phyloP scores from a whole-genome alignment of 2,888 invertebrate species.

The Aphidoletes aphidimyza region DNA sequence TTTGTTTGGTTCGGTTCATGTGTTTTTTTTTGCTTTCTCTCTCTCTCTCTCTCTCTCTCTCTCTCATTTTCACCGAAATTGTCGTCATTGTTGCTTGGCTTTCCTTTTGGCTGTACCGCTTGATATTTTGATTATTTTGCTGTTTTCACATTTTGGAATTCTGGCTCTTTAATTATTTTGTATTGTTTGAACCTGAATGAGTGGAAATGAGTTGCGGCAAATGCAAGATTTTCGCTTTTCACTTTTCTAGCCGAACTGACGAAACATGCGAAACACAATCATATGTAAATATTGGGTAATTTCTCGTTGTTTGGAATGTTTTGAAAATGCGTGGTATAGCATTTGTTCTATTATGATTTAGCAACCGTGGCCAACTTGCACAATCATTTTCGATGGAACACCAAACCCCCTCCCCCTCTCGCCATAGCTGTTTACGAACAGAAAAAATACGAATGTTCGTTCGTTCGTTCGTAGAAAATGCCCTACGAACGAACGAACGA shows the following conservation, averaged over 20 bases:
- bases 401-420: too few species aligned
- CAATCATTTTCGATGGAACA: too few species aligned
- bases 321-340: background rate
- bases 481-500: too few species aligned
- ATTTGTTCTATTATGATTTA: background rate
- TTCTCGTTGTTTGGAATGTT: background rate
- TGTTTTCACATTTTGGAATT: background rate
- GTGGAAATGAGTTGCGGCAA: background rate
- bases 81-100: too few species aligned
- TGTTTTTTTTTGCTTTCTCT: background rate
- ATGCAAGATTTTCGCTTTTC: too few species aligned
- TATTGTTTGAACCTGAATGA: background rate
- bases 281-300: slow-evolving; percentile 1
- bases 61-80: background rate
- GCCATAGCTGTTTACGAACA: too few species aligned
- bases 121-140: background rate
- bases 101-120: background rate
- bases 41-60: background rate
- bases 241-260: too few species aligned
- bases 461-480: too few species aligned
- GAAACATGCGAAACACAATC: too few species aligned
- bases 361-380: too few species aligned
- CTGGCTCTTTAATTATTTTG: slow-evolving; percentile 1
- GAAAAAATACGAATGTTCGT: too few species aligned
- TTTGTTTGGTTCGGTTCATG: background rate